Conservation (phyloP, 2,888 invertebrate genomes). For the Brenthis hecate region DNA sequence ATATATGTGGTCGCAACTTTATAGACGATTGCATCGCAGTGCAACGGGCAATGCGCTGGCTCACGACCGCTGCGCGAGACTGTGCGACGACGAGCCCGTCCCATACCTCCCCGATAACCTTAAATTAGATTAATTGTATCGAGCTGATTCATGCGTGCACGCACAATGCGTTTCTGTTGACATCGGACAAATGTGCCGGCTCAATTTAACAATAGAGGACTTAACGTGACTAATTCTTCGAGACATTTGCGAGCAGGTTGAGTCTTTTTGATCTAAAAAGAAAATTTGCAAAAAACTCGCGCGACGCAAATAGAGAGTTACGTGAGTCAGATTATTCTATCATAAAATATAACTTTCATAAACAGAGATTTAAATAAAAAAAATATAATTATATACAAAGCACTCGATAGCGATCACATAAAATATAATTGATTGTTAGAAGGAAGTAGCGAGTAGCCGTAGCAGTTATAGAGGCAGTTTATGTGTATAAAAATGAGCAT, state of each 20-base stretch:
- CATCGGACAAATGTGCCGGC: constrained; percentile 70
- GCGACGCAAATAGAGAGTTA: constrained; percentile 21
- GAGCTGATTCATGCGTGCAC: constrained; percentile 75
- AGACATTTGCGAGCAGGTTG: constrained; percentile 42
- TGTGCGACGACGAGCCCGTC: constrained; percentile 72
- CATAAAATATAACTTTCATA: constrained; percentile 12
- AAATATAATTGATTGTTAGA: constrained; percentile 50
- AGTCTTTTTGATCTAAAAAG: constrained; percentile 16
- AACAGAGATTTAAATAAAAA: constrained; percentile 14
- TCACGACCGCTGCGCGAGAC: constrained; percentile 68
- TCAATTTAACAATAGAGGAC: constrained; percentile 65
- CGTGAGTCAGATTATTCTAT: constrained; percentile 14
- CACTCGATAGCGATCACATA: constrained; percentile 24
- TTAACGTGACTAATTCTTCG: constrained; percentile 61
- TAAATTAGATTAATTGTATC: constrained; percentile 82
- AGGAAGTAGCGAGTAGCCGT: constrained; percentile 55
- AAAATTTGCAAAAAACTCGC: constrained; percentile 18
- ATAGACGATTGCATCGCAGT: constrained; percentile 48
- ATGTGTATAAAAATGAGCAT: constrained; percentile 77
- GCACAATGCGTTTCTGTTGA: constrained; percentile 67
- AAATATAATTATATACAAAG: constrained; percentile 16
- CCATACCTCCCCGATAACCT: constrained; percentile 76
- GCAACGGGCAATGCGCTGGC: constrained; percentile 58
- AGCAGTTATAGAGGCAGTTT: constrained; percentile 57
- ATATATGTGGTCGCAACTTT: neutral